Evolutionary conservation across 2,113 vertebrate species (phyloP), one percentile per base, ranked within the genome.

Genomic region (Anseranas semipalmata): DNA sequence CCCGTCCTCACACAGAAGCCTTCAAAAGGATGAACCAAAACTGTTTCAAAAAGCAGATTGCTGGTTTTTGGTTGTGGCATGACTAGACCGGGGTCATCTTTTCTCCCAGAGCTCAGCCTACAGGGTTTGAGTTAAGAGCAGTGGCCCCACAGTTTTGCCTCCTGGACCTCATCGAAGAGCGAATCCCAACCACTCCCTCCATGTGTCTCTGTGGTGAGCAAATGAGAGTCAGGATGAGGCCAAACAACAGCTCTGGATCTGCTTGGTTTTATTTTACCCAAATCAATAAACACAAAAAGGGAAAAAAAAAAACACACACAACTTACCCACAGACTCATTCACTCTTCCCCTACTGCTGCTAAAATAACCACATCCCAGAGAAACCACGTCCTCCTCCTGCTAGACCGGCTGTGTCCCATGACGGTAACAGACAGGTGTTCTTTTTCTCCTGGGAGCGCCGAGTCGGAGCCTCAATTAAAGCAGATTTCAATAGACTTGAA

Each of bases 261-360:
- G 27, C 8, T 59, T 2, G 2, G 18, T 39, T 21, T 7, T 50
- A 10, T 48, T 93, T 83, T 37, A 68, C 21, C 20, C 41, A 46
- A 39, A 33, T 30, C n/a, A 74, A 35, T 9, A 50, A 35, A 73
- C 2, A 43, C 28, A 30, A 17, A 63, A 65, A 55, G 6, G 19
- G 30, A 4, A 2, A 48, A 12, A 5, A 9, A 6, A 12, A 5
- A 9, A 6, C 15, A 43, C 6, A 8, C 12, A 12, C 5, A 1
- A 32, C 28, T 62, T 55, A 59, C 3, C 12, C 43, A 46, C 24
- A 32, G 46, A 13, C 3, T 35, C 10, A 7, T 21, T 73, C 71
- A 14, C 5, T 67, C 46, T 17, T 62, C 25, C 52, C 46, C 25
- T 75, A 25, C 19, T 9, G 11, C 45, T 43, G 6, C 15, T 41